Conservation (phyloP, 2,888 invertebrate genomes). For the Acleris sparsana region DNA sequence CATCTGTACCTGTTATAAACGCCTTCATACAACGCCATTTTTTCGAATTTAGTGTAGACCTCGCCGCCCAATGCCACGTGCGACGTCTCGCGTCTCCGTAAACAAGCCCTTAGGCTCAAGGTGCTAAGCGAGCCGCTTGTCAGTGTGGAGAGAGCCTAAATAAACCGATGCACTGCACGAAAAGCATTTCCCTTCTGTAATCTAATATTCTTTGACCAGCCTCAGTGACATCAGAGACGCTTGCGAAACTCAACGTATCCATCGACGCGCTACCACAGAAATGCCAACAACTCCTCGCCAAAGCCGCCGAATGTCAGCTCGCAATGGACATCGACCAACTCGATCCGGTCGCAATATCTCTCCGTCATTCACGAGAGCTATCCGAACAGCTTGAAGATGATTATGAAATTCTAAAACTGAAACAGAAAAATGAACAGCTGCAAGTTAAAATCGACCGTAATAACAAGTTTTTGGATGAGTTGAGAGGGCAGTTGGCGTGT, state of each 20-base stretch:
- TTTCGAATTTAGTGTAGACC: no score
- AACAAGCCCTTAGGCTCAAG: no score
- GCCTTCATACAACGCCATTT: no score
- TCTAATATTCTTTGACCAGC: conserved; percentile 49
- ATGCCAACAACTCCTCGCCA: conserved; percentile 58
- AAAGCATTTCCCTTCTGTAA: background rate
- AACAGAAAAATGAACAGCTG: conserved; percentile 63
- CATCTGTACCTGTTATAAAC: no score
- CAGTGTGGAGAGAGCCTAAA: no score
- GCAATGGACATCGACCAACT: conserved; percentile 52
- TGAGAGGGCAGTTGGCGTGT: conserved; percentile 60
- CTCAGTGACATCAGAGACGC: conserved; percentile 55
- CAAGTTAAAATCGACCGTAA: conserved; percentile 69
- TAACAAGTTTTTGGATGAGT: conserved; percentile 56
- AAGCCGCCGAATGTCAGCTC: conserved; percentile 51
- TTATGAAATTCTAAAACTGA: conserved; percentile 65
- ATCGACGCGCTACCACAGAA: conserved; percentile 65
- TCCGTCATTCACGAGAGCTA: conserved; percentile 55
- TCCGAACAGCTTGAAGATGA: conserved; percentile 62
- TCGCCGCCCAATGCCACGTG: no score
- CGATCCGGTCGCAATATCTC: conserved; percentile 60
- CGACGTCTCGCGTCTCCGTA: no score
- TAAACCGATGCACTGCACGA: no score
- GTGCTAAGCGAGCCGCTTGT: no score
- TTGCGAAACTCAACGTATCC: conserved; percentile 62